phyloP scores from a whole-genome alignment of 2,113 vertebrate species.

The Platichthys stellatus region DNA sequence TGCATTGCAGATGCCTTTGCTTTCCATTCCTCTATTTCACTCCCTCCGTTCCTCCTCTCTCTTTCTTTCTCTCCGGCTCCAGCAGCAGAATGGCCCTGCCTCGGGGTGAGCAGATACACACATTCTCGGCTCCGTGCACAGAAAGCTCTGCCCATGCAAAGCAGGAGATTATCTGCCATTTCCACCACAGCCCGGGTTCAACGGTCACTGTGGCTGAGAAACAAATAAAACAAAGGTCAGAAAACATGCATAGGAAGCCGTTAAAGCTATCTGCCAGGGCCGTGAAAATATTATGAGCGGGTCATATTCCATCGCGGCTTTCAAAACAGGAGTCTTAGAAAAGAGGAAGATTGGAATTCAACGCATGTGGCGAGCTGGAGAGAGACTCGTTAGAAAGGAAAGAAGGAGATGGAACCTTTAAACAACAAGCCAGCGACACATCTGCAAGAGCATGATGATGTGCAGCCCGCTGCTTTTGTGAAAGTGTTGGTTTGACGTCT shows the following conservation, averaged over 20 bases:
- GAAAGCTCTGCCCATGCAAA: slow-evolving; percentile 71
- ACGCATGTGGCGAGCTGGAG: not conserved
- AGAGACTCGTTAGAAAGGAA: not conserved
- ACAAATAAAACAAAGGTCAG: slow-evolving; percentile 80
- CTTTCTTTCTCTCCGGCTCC: slow-evolving; percentile 26
- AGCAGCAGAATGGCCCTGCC: slow-evolving; percentile 65
- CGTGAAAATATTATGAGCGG: slow-evolving; percentile 51
- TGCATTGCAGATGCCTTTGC: slow-evolving; percentile 79
- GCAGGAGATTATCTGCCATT: slow-evolving; percentile 77
- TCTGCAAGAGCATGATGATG: slow-evolving; percentile 40
- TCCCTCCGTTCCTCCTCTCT: slow-evolving; percentile 7
- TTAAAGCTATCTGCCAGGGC: slow-evolving; percentile 52
- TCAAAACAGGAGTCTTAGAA: slow-evolving; percentile 2
- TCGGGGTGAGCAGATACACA: slow-evolving; percentile 71
- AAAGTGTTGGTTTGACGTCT: slow-evolving; percentile 58
- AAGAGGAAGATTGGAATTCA: slow-evolving; percentile 39
- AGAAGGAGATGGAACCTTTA: slow-evolving; percentile 13
- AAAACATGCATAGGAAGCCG: slow-evolving; percentile 58
- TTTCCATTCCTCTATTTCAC: slow-evolving; percentile 21
- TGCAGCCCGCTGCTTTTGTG: slow-evolving; percentile 46
- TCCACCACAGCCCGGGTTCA: slow-evolving; percentile 66
- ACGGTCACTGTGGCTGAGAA: slow-evolving; percentile 65
- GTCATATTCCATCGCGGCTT: slow-evolving; percentile 54
- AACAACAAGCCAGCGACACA: slow-evolving; percentile 37
- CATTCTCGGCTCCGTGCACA: slow-evolving; percentile 34